Conservation (phyloP, 2,888 invertebrate genomes). For the Tipula lateralis region DNA sequence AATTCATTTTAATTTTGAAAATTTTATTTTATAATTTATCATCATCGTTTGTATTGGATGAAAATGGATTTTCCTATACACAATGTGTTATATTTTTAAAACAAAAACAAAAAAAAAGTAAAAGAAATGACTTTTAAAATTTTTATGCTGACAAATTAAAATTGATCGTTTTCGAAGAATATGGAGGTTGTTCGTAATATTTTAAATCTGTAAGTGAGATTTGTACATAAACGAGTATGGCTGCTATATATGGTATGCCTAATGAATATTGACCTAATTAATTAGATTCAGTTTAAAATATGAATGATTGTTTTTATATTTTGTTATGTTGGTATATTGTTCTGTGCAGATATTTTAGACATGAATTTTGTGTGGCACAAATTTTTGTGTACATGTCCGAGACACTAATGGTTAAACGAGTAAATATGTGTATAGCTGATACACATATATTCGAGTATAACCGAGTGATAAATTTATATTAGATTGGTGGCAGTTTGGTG, state of each 20-base stretch:
- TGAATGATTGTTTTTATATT: constrained; percentile 3
- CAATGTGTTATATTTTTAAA: constrained; percentile 1
- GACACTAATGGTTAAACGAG: not conserved
- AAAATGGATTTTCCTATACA: constrained; percentile 1
- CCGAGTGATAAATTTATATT: no score
- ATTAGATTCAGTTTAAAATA: constrained; percentile 1
- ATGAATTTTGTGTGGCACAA: not conserved
- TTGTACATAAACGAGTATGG: not conserved
- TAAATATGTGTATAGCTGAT: not conserved
- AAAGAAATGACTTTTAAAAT: constrained; percentile 11
- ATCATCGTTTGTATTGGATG: constrained; percentile 5
- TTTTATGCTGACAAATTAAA: constrained; percentile 24
- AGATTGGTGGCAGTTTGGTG: no score
- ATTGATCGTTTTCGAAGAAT: constrained; percentile 11
- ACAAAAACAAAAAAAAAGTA: not conserved
- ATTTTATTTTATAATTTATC: not conserved
- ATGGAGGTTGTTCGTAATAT: not conserved
- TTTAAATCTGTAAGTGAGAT: constrained; percentile 11
- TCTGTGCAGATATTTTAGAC: not conserved
- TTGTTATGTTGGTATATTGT: not conserved
- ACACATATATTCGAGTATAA: no score
- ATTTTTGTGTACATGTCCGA: not conserved
- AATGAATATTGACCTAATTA: constrained; percentile 19
- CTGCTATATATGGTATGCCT: not conserved
- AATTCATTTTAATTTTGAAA: not conserved